A percentile compares a stretch with the other conserved stretches of the same genome.
These are phyloP conservation scores for Trissolcus brochymenae DNA, from an alignment of 2,888 invertebrate genomes.

Conservation along the genomic window DNA sequence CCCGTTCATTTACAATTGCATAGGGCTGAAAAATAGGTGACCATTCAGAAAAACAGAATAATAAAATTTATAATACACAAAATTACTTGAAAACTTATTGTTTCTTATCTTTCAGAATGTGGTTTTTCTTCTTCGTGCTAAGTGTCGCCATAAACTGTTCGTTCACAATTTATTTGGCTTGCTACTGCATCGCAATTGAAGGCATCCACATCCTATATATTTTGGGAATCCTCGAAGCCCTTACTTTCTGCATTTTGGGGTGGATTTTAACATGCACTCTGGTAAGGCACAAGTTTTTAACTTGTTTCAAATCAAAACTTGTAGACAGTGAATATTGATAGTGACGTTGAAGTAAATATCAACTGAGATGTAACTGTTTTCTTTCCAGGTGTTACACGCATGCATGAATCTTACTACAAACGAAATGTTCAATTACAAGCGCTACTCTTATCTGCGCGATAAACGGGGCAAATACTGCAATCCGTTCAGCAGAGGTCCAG, in stretches of 20 bases:
- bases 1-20: slow-evolving; percentile 96
- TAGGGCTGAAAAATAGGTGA: slow-evolving; percentile 89
- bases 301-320: background rate
- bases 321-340: too few species aligned
- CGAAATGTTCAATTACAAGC: slow-evolving; percentile 95
- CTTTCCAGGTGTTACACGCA: slow-evolving; percentile 87
- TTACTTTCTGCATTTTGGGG: slow-evolving; percentile 90
- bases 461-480: slow-evolving; percentile 92
- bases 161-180: slow-evolving; percentile 91
- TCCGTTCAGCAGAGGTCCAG: slow-evolving; percentile 92
- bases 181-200: slow-evolving; percentile 89
- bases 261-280: slow-evolving; percentile 93
- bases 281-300: slow-evolving; percentile 78
- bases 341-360: too few species aligned
- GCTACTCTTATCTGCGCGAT: slow-evolving; percentile 92
- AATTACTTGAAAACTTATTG: background rate
- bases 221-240: slow-evolving; percentile 88
- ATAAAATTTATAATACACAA: background rate
- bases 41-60: background rate
- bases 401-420: slow-evolving; percentile 96
- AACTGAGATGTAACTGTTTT: background rate
- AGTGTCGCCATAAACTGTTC: slow-evolving; percentile 92
- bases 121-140: slow-evolving; percentile 94
- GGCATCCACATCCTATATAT: slow-evolving; percentile 91
- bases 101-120: slow-evolving; percentile 81